Conservation (phyloP, 2,113 vertebrate species). For the Alligator mississippiensis region DNA sequence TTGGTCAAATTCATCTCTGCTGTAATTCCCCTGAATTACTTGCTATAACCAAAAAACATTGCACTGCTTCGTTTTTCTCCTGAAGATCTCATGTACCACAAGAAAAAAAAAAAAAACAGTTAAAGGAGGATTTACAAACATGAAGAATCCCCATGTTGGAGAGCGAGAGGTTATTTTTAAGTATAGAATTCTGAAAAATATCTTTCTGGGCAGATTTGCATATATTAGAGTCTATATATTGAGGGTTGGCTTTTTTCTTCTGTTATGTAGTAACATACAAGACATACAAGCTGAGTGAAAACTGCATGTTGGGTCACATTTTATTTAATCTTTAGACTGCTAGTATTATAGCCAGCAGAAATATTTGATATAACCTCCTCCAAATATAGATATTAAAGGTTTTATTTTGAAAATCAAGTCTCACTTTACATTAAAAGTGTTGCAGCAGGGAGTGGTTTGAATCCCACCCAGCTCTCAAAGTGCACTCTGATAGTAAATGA, state of each 20-base stretch:
- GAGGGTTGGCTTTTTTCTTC: not conserved
- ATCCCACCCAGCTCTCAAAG: not conserved
- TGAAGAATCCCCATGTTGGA: not conserved
- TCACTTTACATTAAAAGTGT: not conserved
- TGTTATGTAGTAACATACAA: not conserved
- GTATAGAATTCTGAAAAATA: not conserved
- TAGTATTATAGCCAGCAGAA: not conserved
- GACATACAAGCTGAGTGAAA: not conserved
- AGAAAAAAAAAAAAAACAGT: not conserved
- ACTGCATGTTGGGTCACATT: not conserved
- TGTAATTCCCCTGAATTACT: not conserved
- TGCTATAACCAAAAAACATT: not conserved
- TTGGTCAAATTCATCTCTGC: not conserved
- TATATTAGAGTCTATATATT: not conserved
- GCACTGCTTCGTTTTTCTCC: not conserved
- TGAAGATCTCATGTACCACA: not conserved
- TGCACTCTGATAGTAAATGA: not conserved
- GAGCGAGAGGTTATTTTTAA: not conserved
- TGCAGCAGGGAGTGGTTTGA: not conserved
- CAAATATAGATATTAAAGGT: too few species aligned
- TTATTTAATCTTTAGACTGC: not conserved
- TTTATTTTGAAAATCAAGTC: not conserved
- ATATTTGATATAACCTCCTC: not conserved
- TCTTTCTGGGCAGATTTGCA: not conserved
- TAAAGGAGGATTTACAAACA: not conserved